Percentiles rank a stretch among this genome's conserved stretches.
Conservation (phyloP, 2,888 invertebrate species). For the Pollenia labialis region DNA sequence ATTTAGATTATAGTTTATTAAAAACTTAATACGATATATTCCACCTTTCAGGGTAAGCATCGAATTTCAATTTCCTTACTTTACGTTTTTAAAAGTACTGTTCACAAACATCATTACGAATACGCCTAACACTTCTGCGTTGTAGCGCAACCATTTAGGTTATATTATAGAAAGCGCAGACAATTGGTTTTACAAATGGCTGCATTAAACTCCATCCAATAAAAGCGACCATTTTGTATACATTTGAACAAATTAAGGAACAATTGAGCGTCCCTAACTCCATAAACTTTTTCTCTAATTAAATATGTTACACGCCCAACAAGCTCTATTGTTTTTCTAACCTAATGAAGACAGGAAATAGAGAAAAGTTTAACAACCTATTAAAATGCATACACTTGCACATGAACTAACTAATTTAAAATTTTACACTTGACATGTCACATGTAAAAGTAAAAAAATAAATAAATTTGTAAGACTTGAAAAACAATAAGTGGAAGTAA, state of each 20-base stretch:
- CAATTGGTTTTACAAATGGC: conserved; percentile 47
- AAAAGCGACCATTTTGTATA: conserved; percentile 16
- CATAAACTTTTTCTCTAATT: conserved; percentile 47
- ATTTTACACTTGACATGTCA: conserved; percentile 57
- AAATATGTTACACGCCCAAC: conserved; percentile 31
- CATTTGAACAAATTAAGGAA: conserved; percentile 27
- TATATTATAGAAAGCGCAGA: conserved; percentile 25
- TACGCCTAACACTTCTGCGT: not conserved
- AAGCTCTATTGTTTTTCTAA: conserved; percentile 13
- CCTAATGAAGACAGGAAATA: conserved; percentile 57
- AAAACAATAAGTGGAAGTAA: conserved; percentile 24
- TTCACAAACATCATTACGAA: too few relatives aligned
- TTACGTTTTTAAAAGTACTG: too few relatives aligned
- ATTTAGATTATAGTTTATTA: too few relatives aligned
- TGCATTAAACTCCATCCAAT: conserved; percentile 16
- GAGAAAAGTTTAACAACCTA: conserved; percentile 33
- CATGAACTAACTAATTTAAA: not conserved
- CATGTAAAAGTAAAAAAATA: not conserved
- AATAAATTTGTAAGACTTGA: not conserved
- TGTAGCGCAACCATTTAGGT: not conserved
- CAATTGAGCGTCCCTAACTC: conserved; percentile 4
- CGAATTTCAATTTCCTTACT: too few relatives aligned
- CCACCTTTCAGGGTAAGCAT: too few relatives aligned
- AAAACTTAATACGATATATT: too few relatives aligned
- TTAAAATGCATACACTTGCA: conserved; percentile 4